Percentiles rank a stretch among this genome's conserved stretches.
These are phyloP conservation scores for Pimpla rufipes DNA, from an alignment of 2,888 invertebrate genomes.

Conservation along the genomic window DNA sequence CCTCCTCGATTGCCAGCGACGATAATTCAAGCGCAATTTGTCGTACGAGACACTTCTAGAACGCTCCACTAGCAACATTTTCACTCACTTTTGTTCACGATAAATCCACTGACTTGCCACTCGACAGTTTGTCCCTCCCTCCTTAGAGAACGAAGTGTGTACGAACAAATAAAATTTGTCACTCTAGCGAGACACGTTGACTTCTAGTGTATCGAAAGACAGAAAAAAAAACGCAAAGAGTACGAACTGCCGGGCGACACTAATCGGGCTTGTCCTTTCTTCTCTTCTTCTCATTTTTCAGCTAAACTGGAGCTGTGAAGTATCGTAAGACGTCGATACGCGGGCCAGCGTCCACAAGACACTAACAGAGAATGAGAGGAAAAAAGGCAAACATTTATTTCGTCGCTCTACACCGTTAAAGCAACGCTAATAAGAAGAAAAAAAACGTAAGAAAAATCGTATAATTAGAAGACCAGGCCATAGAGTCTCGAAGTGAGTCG, in stretches of 20 bases:
- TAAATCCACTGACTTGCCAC: conserved; percentile 41
- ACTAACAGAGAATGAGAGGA: conserved; percentile 56
- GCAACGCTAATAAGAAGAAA: conserved; percentile 80
- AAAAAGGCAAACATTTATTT: conserved; percentile 76
- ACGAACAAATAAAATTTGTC: conserved; percentile 17
- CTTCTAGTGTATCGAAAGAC: conserved; percentile 1
- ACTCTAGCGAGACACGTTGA: conserved; percentile 37
- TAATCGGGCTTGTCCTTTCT: conserved; percentile 40
- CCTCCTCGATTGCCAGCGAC: not conserved
- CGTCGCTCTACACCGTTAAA: conserved; percentile 84
- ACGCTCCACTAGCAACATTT: conserved; percentile 31
- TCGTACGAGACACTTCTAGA: conserved; percentile 18
- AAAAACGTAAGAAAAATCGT: conserved; percentile 52
- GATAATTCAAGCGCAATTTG: conserved; percentile 5
- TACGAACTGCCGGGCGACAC: not conserved
- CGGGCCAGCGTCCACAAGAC: conserved; percentile 56
- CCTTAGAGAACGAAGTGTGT: conserved; percentile 44
- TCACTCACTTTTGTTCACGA: conserved; percentile 25
- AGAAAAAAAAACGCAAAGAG: not conserved
- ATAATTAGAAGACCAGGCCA: conserved; percentile 75
- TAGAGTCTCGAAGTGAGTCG: conserved; percentile 74
- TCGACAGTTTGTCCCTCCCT: conserved; percentile 15
- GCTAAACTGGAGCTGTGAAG: conserved; percentile 83
- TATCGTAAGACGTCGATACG: conserved; percentile 69
- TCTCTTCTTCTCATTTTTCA: conserved; percentile 76